Percentiles rank a stretch among this genome's conserved stretches.
These are phyloP conservation scores for Girardinichthys multiradiatus DNA, from an alignment of 2,113 vertebrate genomes.

Conservation along the genomic window DNA sequence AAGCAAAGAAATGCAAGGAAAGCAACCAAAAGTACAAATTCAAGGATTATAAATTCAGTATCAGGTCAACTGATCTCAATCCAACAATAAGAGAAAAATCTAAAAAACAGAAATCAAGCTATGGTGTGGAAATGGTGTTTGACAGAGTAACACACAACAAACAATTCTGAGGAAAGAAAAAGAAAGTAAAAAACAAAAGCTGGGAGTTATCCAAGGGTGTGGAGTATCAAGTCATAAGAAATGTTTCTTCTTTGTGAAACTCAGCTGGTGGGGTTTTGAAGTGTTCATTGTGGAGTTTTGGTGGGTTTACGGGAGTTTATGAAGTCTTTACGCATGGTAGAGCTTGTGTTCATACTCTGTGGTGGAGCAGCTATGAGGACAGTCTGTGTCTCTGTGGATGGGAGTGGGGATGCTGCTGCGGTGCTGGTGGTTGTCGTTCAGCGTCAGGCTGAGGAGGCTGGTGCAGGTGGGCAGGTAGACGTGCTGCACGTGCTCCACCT, in stretches of 20 bases:
- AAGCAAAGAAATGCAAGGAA: slow-evolving; percentile 22
- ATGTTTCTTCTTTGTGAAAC: not conserved
- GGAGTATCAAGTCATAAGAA: not conserved
- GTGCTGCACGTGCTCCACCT: slow-evolving; percentile 93
- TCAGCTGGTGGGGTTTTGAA: slow-evolving; percentile 8
- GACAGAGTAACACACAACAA: slow-evolving; percentile 25
- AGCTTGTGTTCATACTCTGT: slow-evolving; percentile 76
- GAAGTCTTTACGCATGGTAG: slow-evolving; percentile 51
- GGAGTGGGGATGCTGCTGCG: slow-evolving; percentile 60
- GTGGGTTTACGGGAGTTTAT: not conserved
- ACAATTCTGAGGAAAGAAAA: not conserved
- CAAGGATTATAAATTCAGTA: slow-evolving; percentile 38
- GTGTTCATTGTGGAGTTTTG: slow-evolving; percentile 20
- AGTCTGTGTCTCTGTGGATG: slow-evolving; percentile 67
- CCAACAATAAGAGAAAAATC: slow-evolving; percentile 62
- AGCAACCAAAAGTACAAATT: slow-evolving; percentile 16
- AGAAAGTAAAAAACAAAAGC: not conserved
- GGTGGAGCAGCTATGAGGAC: slow-evolving; percentile 63
- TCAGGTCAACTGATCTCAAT: slow-evolving; percentile 83
- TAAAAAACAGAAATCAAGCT: slow-evolving; percentile 17
- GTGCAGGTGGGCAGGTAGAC: slow-evolving; percentile 96
- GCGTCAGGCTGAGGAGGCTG: slow-evolving; percentile 91
- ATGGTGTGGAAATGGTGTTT: slow-evolving; percentile 36
- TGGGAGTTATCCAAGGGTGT: slow-evolving; percentile 22
- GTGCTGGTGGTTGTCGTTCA: slow-evolving; percentile 75